Base-by-base conservation (phyloP, 2,113 vertebrate species). In the Hippocampus barbouri region DNA sequence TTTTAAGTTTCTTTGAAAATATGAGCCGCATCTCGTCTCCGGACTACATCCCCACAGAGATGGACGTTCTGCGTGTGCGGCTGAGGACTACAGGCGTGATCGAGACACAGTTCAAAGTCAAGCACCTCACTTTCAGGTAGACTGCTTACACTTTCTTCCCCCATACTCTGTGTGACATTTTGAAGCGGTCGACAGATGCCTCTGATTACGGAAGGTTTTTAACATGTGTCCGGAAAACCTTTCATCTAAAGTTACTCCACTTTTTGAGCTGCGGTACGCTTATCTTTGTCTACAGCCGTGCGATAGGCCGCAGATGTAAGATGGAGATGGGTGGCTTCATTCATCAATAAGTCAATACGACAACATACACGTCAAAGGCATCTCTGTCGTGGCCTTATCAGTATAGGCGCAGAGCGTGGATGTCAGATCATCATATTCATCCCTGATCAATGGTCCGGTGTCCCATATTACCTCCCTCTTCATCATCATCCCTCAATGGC, bases 31-130 rank as follows among this genome's bases (percentile, higher is more conserved):
- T 93, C 86, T 85, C 80, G 53, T 83, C 86, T 57, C 77, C 79
- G 11, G 90, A 88, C 27, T 93, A 90, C 61, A 79, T 91, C 51
- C 91, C 92, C 43, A 90, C 91, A 0, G 91, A 93, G 79, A 92
- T 71, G 0, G 92, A 92, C 5, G 88, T 93, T 41, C 87, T 93
- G 70, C 82, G 92, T 40, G 91, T 93, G 5, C 82, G 92, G 25
- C 87, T 93, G 70, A 88, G 91, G 85, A 93, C 92, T 0, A 91
- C 90, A 0, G 91, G 91, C 1, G 91, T 93, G 51, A 93, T 93
- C 9, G 91, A 93, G 83, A 93, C 92, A 25, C 91, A 93, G 88
- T 93, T 93, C 78, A 91, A 91, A 80, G 90, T 93, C 83, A 89
- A 82, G 56, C 91, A 91, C 74, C 87, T 93, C 63, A 70, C 89